Conservation (phyloP, 2,113 vertebrate species). For the cat (Felis catus) region DNA sequence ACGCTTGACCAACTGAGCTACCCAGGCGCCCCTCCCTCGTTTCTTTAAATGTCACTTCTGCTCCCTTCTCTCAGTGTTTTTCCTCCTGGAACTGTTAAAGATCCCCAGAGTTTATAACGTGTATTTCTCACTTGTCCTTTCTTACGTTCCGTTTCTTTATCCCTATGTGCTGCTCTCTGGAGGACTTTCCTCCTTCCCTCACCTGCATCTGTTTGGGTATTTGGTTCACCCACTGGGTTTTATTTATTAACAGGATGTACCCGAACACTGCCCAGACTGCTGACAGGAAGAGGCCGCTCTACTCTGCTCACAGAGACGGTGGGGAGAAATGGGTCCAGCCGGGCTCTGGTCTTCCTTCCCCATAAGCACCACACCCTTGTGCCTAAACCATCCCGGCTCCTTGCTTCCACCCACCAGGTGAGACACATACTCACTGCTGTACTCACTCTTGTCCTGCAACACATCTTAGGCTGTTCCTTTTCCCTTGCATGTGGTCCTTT, state of each 20-base stretch:
- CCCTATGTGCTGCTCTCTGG: neutral
- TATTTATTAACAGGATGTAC: neutral
- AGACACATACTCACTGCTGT: neutral
- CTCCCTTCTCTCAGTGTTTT: neutral
- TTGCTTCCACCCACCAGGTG: neutral
- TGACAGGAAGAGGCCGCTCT: neutral
- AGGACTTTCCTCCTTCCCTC: neutral
- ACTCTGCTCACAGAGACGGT: neutral
- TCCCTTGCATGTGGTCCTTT: neutral
- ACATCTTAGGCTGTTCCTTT: neutral
- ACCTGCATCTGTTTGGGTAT: no score
- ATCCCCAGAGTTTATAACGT: neutral
- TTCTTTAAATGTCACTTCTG: neutral
- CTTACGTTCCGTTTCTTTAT: neutral
- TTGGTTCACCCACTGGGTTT: neutral
- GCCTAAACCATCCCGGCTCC: neutral
- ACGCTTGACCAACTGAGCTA: no score
- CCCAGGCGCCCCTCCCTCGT: neutral
- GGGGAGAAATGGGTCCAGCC: neutral
- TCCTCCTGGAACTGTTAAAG: neutral
- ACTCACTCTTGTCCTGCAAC: neutral
- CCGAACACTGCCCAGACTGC: neutral
- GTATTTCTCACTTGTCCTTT: neutral
- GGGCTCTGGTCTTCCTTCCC: neutral
- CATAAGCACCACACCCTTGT: neutral